Base-by-base conservation (phyloP, 2,888 invertebrate genomes). In the Eupeodes latifasciatus region DNA sequence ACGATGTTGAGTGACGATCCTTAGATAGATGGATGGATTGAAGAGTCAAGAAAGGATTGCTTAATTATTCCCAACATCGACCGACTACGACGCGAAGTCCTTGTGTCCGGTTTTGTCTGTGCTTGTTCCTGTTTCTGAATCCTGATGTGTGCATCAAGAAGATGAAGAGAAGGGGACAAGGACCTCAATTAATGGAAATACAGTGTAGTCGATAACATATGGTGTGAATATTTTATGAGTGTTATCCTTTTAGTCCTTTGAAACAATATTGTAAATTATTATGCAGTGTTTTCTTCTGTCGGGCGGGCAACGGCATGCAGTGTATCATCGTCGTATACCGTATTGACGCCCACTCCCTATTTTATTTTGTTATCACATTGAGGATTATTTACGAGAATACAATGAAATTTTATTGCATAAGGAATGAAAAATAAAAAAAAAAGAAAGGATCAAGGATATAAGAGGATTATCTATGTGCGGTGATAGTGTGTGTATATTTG, bases 141-240 rank as follows among this genome's bases (percentile, higher is more conserved):
- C 27, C 27, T 27, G 27, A 27, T 27, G 27, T 36, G 64, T 14
- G 14, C 16, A 34, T 10, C 59, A 47, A 55, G 11, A 19, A 59
- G 14, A 61, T 14, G 44, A 64, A 74, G 40, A 76, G 72, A 44
- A 69, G 49, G 19, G 36, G 69, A 61, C 51, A 27, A 9, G n/a
- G 53, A 66, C 59, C 61, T 5, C 71, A 66, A 84, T 87, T 72
- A 83, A 87, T 76, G 83, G 79, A 72, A 76, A 77, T 83, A 66
- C 77, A 83, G 79, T 82, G 80, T 69, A 66, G 62, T n/a, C 72
- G 83, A 69, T 87, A 87, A 83, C 87, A 87, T 87, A 87, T 87
- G 87, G 87, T 81, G 84, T 87, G 84, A 84, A 87, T 87, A 87
- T 84, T 87, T 87, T 81, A 87, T 81, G 87, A 83, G 80, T 78